Evolutionary conservation across 2,797 vertebrate species (phyloP).

Genomic region (Coilia nasus): DNA sequence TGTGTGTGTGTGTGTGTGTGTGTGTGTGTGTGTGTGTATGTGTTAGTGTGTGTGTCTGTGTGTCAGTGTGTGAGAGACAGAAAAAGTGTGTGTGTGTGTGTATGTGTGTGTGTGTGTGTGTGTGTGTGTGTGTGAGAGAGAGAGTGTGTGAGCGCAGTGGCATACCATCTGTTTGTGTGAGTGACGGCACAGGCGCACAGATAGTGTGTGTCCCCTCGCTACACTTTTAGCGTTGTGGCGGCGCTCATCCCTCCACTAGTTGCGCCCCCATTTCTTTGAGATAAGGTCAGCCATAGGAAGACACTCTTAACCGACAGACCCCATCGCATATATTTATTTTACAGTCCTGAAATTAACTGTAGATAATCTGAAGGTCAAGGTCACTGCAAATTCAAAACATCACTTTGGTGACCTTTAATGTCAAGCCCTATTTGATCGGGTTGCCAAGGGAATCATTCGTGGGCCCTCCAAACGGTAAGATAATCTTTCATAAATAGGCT

Average conservation of each 20-base stretch:
- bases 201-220: slow-evolving; percentile 30
- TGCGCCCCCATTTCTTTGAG: slow-evolving; percentile 35
- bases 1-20: slow-evolving; percentile 6
- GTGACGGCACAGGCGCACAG: background rate
- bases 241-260: slow-evolving; percentile 53
- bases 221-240: slow-evolving; percentile 42
- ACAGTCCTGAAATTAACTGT: background rate
- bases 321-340: background rate
- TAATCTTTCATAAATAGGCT: background rate
- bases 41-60: slow-evolving; percentile 3
- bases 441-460: background rate
- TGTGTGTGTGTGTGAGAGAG: slow-evolving; percentile 19
- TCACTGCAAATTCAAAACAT: background rate
- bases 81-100: background rate
- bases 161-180: slow-evolving; percentile 22
- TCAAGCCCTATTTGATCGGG: background rate
- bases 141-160: background rate
- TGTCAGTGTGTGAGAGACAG: background rate
- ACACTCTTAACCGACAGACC: background rate
- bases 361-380: background rate
- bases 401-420: slow-evolving; percentile 2
- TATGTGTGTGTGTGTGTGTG: slow-evolving; percentile 12
- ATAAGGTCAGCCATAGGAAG: slow-evolving; percentile 31
- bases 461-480: background rate
- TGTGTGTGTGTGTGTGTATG: background rate